These are phyloP conservation scores for Lasioglossum albipes DNA, from an alignment of 1,140 invertebrate species.

Conservation along the genomic window DNA sequence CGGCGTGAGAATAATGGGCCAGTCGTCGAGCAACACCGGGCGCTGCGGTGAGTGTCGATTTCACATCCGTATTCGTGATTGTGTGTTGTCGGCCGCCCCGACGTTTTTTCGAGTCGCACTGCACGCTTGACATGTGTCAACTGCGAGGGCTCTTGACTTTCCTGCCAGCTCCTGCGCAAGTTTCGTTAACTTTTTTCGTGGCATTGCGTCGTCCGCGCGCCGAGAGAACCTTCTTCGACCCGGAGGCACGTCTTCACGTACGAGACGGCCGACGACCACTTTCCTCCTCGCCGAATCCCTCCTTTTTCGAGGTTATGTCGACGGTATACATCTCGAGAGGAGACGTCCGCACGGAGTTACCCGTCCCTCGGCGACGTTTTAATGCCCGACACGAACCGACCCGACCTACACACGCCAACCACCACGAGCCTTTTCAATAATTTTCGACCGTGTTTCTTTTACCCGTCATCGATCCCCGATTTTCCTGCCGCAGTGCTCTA, in stretches of 20 bases:
- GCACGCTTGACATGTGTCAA: slow-evolving; percentile 63
- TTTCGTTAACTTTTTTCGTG: slow-evolving; percentile 47
- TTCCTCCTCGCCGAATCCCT: background rate
- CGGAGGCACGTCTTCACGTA: background rate
- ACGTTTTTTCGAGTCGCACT: slow-evolving; percentile 41
- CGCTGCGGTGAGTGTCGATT: slow-evolving; percentile 74
- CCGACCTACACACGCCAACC: background rate
- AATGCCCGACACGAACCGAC: background rate
- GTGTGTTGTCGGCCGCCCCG: slow-evolving; percentile 27
- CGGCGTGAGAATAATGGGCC: slow-evolving; percentile 69
- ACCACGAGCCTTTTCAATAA: background rate
- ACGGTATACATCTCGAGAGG: background rate
- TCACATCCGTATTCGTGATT: slow-evolving; percentile 25
- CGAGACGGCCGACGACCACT: too few relatives aligned
- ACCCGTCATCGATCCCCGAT: slow-evolving; percentile 28
- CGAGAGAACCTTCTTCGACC: slow-evolving; percentile 34
- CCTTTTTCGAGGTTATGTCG: slow-evolving; percentile 43
- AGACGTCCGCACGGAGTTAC: background rate
- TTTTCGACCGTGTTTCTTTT: background rate
- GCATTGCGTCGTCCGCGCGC: slow-evolving; percentile 36
- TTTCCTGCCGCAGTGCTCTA: slow-evolving; percentile 36
- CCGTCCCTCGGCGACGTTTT: background rate
- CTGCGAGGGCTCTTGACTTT: slow-evolving; percentile 46
- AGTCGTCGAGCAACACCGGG: slow-evolving; percentile 75
- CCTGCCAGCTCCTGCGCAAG: slow-evolving; percentile 47